Evolutionary conservation across 2,113 vertebrate species (phyloP).

Genomic region (Peromyscus polionotus): DNA sequence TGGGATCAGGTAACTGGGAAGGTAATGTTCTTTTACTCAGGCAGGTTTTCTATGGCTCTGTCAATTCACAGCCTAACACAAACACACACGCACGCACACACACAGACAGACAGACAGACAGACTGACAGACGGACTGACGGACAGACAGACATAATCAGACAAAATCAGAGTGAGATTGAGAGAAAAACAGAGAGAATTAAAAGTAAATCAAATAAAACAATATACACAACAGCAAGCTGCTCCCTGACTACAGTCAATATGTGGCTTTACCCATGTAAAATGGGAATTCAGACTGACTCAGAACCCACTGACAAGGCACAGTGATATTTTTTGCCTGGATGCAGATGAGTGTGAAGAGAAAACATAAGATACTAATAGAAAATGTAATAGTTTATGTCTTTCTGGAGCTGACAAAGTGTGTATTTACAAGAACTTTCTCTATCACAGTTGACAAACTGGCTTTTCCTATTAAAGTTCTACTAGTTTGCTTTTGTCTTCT

Average conservation of each 20-base stretch:
- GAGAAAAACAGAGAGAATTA: not conserved
- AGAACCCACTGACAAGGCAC: not conserved
- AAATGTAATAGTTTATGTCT: not conserved
- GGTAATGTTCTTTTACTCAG: not conserved
- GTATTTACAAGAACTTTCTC: not conserved
- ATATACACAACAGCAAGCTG: not conserved
- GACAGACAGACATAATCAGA: not conserved
- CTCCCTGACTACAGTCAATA: accelerated
- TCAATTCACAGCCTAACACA: not conserved
- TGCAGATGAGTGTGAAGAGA: not conserved
- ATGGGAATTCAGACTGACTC: not conserved
- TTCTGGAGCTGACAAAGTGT: not conserved
- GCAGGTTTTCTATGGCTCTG: not conserved
- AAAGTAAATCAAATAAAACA: not conserved
- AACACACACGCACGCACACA: not conserved
- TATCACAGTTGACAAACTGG: not conserved
- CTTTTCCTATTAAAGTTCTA: not conserved
- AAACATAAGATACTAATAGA: not conserved
- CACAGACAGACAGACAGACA: not conserved
- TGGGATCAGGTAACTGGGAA: not conserved
- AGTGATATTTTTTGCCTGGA: not conserved
- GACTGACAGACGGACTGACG: no score
- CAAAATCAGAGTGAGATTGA: not conserved
- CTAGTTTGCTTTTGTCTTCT: not conserved
- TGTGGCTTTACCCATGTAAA: not conserved